phyloP scores from a whole-genome alignment of 1,140 invertebrate genomes.

The Potamilus streckersoni region DNA sequence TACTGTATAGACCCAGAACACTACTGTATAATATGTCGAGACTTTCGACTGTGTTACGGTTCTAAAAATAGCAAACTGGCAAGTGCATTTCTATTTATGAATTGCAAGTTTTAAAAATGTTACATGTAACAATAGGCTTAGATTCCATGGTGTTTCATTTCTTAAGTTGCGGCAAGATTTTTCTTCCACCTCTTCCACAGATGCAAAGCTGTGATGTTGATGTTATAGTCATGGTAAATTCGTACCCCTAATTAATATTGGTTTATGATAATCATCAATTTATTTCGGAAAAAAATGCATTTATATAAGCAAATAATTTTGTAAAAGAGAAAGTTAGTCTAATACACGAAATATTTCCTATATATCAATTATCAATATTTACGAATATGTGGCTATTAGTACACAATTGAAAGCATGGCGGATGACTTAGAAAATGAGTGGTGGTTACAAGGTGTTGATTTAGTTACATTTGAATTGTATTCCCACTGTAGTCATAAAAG shows the following conservation, averaged over 20 bases:
- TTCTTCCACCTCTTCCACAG: background rate
- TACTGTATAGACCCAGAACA: no score
- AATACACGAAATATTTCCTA: background rate
- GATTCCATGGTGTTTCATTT: conserved; percentile 39
- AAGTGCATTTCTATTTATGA: background rate
- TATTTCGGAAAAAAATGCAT: background rate
- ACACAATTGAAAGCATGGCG: conserved; percentile 21
- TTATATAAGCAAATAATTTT: background rate
- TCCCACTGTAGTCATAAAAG: no score
- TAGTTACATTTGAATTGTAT: background rate
- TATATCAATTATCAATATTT: background rate
- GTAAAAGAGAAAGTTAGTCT: background rate
- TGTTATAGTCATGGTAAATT: no score
- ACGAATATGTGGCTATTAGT: background rate
- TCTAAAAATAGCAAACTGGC: background rate
- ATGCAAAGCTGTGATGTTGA: background rate
- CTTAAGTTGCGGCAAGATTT: background rate
- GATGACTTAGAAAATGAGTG: conserved; percentile 42
- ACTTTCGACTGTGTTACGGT: no score
- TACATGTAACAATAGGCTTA: conserved; percentile 55
- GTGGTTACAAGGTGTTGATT: conserved; percentile 25
- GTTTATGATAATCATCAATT: no score
- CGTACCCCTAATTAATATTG: background rate
- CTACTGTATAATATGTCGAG: no score
- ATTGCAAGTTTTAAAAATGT: background rate